Evolutionary conservation across 1,140 invertebrate genomes (phyloP), one percentile per base, ranked within the genome.

Genomic region (Stenopsyche tienmushanensis): DNA sequence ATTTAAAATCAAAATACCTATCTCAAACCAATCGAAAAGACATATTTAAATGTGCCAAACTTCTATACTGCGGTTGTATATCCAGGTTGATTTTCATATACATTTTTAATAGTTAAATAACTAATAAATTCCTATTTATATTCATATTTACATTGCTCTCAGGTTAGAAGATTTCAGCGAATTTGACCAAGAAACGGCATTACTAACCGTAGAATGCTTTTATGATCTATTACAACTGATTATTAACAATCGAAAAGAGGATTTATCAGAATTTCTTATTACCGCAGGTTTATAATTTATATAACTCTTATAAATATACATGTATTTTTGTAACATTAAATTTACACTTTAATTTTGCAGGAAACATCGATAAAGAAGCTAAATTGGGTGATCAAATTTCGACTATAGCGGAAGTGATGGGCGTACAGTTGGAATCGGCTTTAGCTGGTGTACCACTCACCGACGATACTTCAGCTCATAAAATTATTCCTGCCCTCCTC

Each of bases 151-250:
- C 42, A 55, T 39, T 20, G 39, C 15, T 71, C 73, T 25, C 44
- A 81, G 80, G 62, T 69, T 83, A 8, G 68, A 77, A 2, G 71
- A 76, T n/a, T 72, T 79, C 10, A 62, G 71, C 5, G 72, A 75
- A 55, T 77, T 81, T 49, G 77, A 83, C 62, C 69, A 74, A 39
- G 72, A 73, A 39, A 75, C 74, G 7, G 73, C 76, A 8, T 62
- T 77, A 65, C 65, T 79, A 18, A 76, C 77, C 17, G 52, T 81
- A n/a, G 82, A 84, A 70, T 82, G 81, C 72, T 84, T 84, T 53
- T 77, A 80, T 66, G 76, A 79, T 62, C 74, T 84, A 24, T 76
- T 81, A 50, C 72, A 71, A 50, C 62, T 80, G 20, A 73, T 83
- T 15, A 77, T 74, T 60, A 72, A 73, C 1, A 64, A 71, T 25